Evolutionary conservation across 2,113 vertebrate genomes (phyloP).

Genomic region (Chiloscyllium plagiosum): DNA sequence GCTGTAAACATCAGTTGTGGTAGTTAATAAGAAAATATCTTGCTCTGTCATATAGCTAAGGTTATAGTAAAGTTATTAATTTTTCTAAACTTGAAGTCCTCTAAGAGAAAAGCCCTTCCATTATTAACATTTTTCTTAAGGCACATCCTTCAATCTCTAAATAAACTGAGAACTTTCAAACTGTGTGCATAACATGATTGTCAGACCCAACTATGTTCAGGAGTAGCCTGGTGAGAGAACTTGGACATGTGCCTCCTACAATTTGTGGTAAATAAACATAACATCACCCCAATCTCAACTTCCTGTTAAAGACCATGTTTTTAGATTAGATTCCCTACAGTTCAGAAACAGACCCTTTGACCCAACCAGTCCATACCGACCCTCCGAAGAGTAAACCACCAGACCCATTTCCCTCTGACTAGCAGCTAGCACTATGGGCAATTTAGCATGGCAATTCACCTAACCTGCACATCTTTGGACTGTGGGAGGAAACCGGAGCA

Average conservation of each 20-base stretch:
- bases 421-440: too few species aligned
- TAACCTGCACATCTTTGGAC: too few species aligned
- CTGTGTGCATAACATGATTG: not conserved
- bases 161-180: not conserved
- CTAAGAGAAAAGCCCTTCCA: not conserved
- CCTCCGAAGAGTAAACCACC: too few species aligned
- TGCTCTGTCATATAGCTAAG: not conserved
- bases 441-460: too few species aligned
- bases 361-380: too few species aligned
- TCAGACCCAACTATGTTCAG: too few species aligned
- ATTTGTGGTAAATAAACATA: not conserved
- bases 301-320: not conserved
- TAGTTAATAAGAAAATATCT: not conserved
- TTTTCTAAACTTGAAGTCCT: not conserved
- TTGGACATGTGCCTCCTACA: not conserved
- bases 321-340: too few species aligned
- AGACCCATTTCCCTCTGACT: too few species aligned
- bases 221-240: not conserved
- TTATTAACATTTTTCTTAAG: not conserved
- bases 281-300: not conserved
- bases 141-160: not conserved
- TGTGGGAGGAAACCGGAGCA: too few species aligned
- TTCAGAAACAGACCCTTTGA: too few species aligned
- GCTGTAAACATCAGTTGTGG: not conserved
- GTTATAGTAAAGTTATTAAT: not conserved